These are phyloP conservation scores for Cheilosia pagana DNA, from an alignment of 2,888 invertebrate genomes.

Conservation along the genomic window DNA sequence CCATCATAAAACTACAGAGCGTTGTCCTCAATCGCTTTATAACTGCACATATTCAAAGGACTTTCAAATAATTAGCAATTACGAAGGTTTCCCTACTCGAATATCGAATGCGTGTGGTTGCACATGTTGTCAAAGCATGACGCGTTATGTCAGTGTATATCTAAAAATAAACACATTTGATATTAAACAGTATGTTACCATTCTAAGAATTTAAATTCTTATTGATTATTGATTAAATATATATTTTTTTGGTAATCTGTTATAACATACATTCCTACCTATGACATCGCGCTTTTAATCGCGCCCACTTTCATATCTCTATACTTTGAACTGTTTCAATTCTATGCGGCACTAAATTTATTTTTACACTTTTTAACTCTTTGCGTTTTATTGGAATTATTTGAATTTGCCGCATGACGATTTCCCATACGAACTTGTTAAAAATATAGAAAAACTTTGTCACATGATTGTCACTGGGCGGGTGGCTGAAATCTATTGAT, in stretches of 20 bases:
- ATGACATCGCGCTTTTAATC: not conserved
- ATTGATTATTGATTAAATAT: not conserved
- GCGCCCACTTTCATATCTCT: too few relatives aligned
- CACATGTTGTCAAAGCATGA: not conserved
- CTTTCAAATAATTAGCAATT: too few relatives aligned
- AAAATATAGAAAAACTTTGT: constrained; percentile 6
- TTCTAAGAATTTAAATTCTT: constrained; percentile 3
- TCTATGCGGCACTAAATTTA: not conserved
- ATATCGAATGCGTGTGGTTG: not conserved
- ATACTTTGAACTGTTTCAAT: too few relatives aligned
- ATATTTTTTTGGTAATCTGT: too few relatives aligned
- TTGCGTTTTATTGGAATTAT: constrained; percentile 16
- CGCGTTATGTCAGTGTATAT: not conserved
- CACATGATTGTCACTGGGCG: constrained; percentile 33
- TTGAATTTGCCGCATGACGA: constrained; percentile 19
- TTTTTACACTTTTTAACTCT: not conserved
- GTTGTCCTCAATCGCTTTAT: too few relatives aligned
- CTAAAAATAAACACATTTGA: constrained; percentile 4
- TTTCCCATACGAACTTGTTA: not conserved
- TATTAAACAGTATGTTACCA: constrained; percentile 2
- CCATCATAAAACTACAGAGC: too few relatives aligned
- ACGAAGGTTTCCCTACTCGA: not conserved
- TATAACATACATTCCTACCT: not conserved
- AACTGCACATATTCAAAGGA: too few relatives aligned
- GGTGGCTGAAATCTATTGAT: constrained; percentile 8